Conservation (phyloP, 2,797 vertebrate species). For the Lycodopsis pacificus region DNA sequence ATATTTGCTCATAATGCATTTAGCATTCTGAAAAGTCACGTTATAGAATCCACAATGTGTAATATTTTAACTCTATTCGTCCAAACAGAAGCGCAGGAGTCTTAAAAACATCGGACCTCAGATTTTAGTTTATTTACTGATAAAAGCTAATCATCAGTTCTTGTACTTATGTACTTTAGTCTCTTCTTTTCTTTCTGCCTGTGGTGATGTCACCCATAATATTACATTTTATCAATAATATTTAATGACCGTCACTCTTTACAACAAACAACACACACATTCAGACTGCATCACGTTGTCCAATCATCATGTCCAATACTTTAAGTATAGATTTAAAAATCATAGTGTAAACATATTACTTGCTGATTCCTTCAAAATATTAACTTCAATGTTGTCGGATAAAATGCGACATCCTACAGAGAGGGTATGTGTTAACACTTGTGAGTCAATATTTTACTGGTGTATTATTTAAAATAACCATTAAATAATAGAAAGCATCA, state of each 20-base stretch:
- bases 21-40: background rate
- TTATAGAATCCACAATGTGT: too few relatives aligned
- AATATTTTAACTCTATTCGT: too few relatives aligned
- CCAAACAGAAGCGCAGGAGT: background rate
- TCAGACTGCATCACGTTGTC: too few relatives aligned
- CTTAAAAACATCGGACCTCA: background rate
- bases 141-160: too few relatives aligned
- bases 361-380: background rate
- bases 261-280: background rate
- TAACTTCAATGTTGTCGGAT: background rate
- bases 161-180: too few relatives aligned
- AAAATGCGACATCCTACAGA: background rate
- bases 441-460: too few relatives aligned
- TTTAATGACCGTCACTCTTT: background rate
- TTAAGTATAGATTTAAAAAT: too few relatives aligned
- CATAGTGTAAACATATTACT: too few relatives aligned
- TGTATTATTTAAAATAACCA: background rate
- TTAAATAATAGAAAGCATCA: background rate
- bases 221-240: background rate
- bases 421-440: too few relatives aligned
- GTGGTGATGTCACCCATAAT: background rate
- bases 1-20: background rate
- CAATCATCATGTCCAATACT: background rate
- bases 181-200: background rate
- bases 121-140: background rate